Conservation (phyloP, 2,113 vertebrate genomes). For the Drymodes brunneopygia region DNA sequence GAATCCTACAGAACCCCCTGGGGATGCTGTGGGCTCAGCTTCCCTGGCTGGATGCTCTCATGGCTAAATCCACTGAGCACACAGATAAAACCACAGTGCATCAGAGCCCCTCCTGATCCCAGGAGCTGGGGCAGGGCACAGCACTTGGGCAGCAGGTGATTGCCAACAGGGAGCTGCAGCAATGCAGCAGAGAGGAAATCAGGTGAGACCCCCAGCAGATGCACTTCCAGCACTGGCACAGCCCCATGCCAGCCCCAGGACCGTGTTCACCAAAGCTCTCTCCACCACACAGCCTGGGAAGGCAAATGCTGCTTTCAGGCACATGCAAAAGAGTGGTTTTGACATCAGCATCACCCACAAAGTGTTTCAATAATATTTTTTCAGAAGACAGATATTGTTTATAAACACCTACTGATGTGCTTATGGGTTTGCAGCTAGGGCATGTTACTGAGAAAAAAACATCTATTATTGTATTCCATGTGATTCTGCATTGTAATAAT, state of each 20-base stretch:
- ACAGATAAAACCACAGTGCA: not conserved
- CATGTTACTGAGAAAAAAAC: not conserved
- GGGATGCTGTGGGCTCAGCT: not conserved
- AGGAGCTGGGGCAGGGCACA: not conserved
- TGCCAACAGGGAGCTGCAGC: not conserved
- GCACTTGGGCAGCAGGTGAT: not conserved
- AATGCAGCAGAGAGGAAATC: not conserved
- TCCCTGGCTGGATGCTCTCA: not conserved
- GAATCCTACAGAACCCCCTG: not conserved
- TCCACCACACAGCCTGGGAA: not conserved
- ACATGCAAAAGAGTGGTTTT: not conserved
- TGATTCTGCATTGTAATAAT: not conserved
- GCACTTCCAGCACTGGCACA: not conserved
- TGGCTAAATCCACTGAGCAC: not conserved
- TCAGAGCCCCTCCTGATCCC: accelerated
- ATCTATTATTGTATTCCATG: not conserved
- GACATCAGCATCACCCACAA: not conserved
- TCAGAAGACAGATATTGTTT: not conserved
- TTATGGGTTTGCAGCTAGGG: not conserved
- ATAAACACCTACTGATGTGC: not conserved
- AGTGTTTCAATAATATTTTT: not conserved
- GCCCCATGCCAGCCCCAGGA: not conserved
- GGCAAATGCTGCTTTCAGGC: not conserved
- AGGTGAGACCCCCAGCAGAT: not conserved
- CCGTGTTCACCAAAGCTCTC: not conserved